A percentile compares a stretch with the other conserved stretches of the same genome.
Conservation (phyloP, 2,113 vertebrate species). For the Gallinago paraguaiae region DNA sequence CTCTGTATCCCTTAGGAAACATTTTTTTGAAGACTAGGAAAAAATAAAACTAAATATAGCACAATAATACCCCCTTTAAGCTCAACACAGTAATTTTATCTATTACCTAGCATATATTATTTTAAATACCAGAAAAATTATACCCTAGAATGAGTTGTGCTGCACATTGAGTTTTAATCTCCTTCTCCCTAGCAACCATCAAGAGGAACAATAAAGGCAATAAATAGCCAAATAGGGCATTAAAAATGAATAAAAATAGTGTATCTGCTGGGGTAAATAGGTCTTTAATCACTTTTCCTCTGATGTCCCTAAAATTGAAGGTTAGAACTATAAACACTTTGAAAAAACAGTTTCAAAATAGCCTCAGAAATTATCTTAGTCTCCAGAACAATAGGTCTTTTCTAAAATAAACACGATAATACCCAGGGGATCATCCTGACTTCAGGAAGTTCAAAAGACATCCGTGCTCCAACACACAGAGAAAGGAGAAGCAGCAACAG, state of each 20-base stretch:
- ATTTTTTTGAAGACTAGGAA: not conserved
- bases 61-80: slow-evolving; percentile 35
- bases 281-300: slow-evolving; percentile 56
- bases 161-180: slow-evolving; percentile 50
- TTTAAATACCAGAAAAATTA: slow-evolving; percentile 65
- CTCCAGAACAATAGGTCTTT: slow-evolving; percentile 16
- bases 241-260: slow-evolving; percentile 56
- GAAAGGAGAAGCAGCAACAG: not conserved
- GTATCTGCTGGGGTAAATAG: not conserved
- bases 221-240: slow-evolving; percentile 54
- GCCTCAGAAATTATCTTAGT: not conserved
- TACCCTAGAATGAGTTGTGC: slow-evolving; percentile 5
- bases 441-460: slow-evolving; percentile 15
- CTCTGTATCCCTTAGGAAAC: slow-evolving; percentile 22
- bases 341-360: slow-evolving; percentile 36
- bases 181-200: slow-evolving; percentile 49
- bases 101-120: slow-evolving; percentile 53
- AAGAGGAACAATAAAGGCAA: slow-evolving; percentile 52
- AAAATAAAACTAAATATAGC: slow-evolving; percentile 34
- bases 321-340: slow-evolving; percentile 35
- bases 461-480: not conserved
- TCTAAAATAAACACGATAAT: slow-evolving; percentile 29
- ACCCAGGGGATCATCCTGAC: not conserved
- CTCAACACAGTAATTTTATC: slow-evolving; percentile 39
- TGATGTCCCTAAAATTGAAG: slow-evolving; percentile 42